These are phyloP conservation scores for Rhynchomys soricoides DNA, from an alignment of 2,113 vertebrate species.

Conservation along the genomic window DNA sequence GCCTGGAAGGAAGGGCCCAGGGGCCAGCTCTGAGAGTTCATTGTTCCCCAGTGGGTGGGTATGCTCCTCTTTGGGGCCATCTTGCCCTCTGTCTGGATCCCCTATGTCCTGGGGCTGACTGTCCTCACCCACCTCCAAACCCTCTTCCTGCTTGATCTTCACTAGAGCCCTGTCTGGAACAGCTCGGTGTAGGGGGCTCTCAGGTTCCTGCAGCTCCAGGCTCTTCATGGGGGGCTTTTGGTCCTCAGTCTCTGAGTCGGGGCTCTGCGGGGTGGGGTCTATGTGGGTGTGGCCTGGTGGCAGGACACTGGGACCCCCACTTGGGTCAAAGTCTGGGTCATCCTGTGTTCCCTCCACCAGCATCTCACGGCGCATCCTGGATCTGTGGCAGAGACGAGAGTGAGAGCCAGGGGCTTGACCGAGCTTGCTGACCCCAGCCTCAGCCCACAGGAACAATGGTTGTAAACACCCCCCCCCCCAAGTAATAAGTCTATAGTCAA, in stretches of 20 bases:
- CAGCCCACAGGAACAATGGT: background rate
- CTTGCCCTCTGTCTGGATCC: conserved; percentile 76
- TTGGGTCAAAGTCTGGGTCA: conserved; percentile 92
- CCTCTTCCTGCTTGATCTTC: conserved; percentile 90
- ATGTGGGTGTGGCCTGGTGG: conserved; percentile 64
- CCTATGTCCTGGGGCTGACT: conserved; percentile 71
- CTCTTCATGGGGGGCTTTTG: conserved; percentile 84
- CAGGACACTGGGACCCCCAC: conserved; percentile 74
- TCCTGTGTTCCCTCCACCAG: conserved; percentile 95
- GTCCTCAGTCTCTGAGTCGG: conserved; percentile 91
- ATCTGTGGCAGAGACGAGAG: conserved; percentile 86
- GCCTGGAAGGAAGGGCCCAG: conserved; percentile 81
- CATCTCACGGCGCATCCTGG: conserved; percentile 97
- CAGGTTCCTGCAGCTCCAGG: conserved; percentile 74
- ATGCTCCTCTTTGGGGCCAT: conserved; percentile 85
- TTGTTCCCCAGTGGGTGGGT: conserved; percentile 65
- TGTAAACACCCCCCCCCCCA: background rate
- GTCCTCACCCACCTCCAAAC: background rate
- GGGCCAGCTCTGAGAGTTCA: conserved; percentile 62
- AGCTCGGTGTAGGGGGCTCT: conserved; percentile 47
- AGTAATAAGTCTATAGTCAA: background rate
- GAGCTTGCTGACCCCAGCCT: background rate
- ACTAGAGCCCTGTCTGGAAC: conserved; percentile 74
- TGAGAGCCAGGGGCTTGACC: conserved; percentile 45
- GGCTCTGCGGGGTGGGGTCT: conserved; percentile 86